Evolutionary conservation across 2,888 invertebrate genomes (phyloP).

Genomic region (Sipha maydis): DNA sequence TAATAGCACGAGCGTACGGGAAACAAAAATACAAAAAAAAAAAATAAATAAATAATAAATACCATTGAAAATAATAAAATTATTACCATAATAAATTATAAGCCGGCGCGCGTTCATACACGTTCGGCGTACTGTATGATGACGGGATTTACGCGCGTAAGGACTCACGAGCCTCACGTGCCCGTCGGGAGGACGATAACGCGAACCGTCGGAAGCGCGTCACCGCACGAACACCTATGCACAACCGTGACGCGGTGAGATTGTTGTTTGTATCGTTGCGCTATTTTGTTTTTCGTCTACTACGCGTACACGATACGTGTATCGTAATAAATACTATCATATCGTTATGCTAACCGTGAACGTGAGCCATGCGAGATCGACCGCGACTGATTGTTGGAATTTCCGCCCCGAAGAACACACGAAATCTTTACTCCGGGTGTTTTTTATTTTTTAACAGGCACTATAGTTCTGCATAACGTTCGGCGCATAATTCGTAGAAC

Average conservation of each 20-base stretch:
- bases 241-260: not conserved
- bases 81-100: slow-evolving; percentile 60
- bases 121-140: too few relatives aligned
- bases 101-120: slow-evolving; percentile 17
- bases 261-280: not conserved
- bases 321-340: too few relatives aligned
- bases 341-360: too few relatives aligned
- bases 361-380: not conserved
- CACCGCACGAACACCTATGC: not conserved
- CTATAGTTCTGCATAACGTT: too few relatives aligned
- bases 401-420: too few relatives aligned
- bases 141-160: not conserved
- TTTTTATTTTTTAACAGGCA: too few relatives aligned
- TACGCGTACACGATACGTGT: too few relatives aligned
- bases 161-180: not conserved
- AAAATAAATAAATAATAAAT: slow-evolving; percentile 11
- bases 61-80: slow-evolving; percentile 36
- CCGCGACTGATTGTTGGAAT: not conserved
- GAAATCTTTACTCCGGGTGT: too few relatives aligned
- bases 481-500: too few relatives aligned
- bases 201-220: not conserved
- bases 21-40: not conserved
- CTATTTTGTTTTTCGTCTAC: not conserved
- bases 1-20: not conserved
- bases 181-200: not conserved